These are phyloP conservation scores for Enteromius fasciolatus DNA, from an alignment of 2,797 vertebrate species.

Conservation along the genomic window DNA sequence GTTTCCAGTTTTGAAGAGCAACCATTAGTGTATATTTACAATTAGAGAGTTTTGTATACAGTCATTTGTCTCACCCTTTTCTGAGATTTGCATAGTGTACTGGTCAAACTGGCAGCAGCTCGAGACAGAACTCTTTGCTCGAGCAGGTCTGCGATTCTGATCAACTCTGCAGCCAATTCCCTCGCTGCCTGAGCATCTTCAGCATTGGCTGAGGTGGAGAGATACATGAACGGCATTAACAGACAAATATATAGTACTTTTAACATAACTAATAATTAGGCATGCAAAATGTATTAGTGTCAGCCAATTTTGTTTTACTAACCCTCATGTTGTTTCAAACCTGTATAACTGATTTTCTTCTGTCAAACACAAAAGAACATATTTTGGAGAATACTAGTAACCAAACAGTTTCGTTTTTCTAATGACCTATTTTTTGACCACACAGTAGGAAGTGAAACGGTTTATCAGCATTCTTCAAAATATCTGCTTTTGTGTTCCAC, in stretches of 20 bases:
- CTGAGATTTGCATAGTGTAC: conserved; percentile 47
- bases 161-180: conserved; percentile 66
- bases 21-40: background rate
- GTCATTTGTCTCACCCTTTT: conserved; percentile 57
- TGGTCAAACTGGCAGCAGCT: conserved; percentile 67
- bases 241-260: conserved; percentile 4
- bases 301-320: background rate
- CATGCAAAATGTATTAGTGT: background rate
- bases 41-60: background rate
- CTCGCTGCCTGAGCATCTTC: conserved; percentile 54
- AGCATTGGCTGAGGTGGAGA: conserved; percentile 53
- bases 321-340: background rate
- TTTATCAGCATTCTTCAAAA: background rate
- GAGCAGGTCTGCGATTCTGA: conserved; percentile 71
- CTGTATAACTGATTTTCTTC: background rate
- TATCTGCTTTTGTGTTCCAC: background rate
- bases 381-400: background rate
- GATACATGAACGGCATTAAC: background rate
- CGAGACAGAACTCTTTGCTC: conserved; percentile 60
- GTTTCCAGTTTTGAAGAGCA: background rate
- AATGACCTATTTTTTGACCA: background rate
- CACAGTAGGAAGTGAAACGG: background rate
- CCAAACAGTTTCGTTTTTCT: background rate
- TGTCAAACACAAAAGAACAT: background rate
- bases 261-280: background rate